Evolutionary conservation across 2,113 vertebrate species (phyloP), one percentile per base, ranked within the genome.

Genomic region (Oxyruncus cristatus): DNA sequence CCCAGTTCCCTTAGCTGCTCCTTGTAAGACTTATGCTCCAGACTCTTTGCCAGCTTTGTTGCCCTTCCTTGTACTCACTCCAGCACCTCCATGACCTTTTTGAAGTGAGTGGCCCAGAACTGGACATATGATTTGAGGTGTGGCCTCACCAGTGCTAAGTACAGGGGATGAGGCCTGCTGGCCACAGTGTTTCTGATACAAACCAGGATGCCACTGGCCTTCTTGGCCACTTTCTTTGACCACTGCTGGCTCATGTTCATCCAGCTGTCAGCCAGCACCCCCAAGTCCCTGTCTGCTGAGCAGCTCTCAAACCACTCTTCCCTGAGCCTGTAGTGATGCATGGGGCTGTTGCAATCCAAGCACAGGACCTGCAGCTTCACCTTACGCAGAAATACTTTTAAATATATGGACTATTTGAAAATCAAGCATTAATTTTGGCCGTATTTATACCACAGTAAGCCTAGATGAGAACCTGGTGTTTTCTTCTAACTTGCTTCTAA

Each of bases 291-390:
- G 20, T 55, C 16, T 3, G 3, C 62, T 23, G 47, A 35, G 39
- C 30, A 83, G 30, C 41, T 62, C n/a, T 55, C 11, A 14, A 68
- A n/a, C n/a, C 41, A 15, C 17, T 53, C 47, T 83, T 35, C 24
- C 39, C 9, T 11, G 41, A 35, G 47, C 26, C 62, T 55, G 30
- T 55, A 32, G 30, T 0, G 0, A n/a, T 53, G 14, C 14, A 13
- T 11, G 5, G 41, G 6, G 5, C 47, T 62, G 10, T 23, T 70
- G 30, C 21, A 14, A 83, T 11, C n/a, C 24, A 55, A 32, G 55
- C 35, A 39, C 30, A 55, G 30, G 21, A 47, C 17, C 9, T 0
- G 0, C 5, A 14, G 41, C 12, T 41, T 76, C 26, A 42, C n/a
- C 41, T 35, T 68, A 23, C 12, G 8, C 39, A 62, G 78, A 41